Conservation (phyloP, 2,797 vertebrate species). For the Pagetopsis macropterus region DNA sequence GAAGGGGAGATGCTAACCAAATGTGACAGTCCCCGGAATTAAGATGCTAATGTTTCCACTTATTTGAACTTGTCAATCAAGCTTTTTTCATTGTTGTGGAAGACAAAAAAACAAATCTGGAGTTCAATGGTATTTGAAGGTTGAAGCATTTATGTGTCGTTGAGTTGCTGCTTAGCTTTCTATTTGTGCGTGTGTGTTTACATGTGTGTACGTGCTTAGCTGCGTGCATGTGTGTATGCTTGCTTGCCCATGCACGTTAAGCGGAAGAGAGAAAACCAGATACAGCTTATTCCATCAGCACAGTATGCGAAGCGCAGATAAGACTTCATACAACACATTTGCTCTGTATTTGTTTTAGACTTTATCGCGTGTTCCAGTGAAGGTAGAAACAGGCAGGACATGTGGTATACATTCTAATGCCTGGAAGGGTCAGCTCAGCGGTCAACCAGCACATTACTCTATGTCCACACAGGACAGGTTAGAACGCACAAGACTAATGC, state of each 20-base stretch:
- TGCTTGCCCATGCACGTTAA: slow-evolving; percentile 47
- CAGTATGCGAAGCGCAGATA: slow-evolving; percentile 66
- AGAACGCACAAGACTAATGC: slow-evolving; percentile 83
- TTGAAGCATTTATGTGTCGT: slow-evolving; percentile 50
- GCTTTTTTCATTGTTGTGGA: slow-evolving; percentile 40
- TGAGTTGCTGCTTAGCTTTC: slow-evolving; percentile 10
- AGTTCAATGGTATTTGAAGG: slow-evolving; percentile 75
- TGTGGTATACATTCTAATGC: slow-evolving; percentile 83
- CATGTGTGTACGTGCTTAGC: slow-evolving; percentile 21
- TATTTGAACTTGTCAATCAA: slow-evolving; percentile 82
- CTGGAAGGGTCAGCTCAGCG: slow-evolving; percentile 77
- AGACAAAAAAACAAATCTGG: slow-evolving; percentile 50
- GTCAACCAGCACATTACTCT: slow-evolving; percentile 87
- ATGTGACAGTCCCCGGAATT: slow-evolving; percentile 79
- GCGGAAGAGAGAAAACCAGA: slow-evolving; percentile 67
- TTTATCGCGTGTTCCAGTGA: slow-evolving; percentile 74
- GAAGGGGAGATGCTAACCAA: slow-evolving; percentile 78
- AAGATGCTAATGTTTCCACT: slow-evolving; percentile 79
- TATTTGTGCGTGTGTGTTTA: slow-evolving; percentile 24
- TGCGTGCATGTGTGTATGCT: slow-evolving; percentile 20
- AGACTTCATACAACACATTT: slow-evolving; percentile 75
- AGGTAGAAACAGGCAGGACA: slow-evolving; percentile 76
- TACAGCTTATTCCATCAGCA: slow-evolving; percentile 68
- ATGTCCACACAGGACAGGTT: slow-evolving; percentile 80
- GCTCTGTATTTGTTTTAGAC: slow-evolving; percentile 76